Percentiles rank a stretch among this genome's conserved stretches.
These are phyloP conservation scores for Amphiprion percula DNA, from an alignment of 2,113 vertebrate species.

Conservation along the genomic window DNA sequence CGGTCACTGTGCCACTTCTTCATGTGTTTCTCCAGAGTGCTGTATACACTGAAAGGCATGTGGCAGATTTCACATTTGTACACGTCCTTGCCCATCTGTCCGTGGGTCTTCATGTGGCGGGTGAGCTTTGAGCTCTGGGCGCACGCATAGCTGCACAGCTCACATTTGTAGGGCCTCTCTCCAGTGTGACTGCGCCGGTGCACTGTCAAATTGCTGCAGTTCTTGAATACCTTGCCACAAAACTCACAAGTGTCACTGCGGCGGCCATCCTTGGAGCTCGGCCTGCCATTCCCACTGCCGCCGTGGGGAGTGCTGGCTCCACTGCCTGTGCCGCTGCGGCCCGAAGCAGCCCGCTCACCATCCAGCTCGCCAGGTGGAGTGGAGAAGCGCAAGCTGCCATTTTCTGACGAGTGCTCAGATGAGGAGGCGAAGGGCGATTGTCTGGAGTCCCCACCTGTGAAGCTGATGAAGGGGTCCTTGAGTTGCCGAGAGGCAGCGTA, in stretches of 20 bases:
- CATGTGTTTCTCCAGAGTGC: conserved; percentile 99
- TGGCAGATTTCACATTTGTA: conserved; percentile 99
- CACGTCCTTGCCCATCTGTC: conserved; percentile 99
- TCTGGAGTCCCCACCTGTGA: conserved; percentile 94
- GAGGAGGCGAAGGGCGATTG: conserved; percentile 99
- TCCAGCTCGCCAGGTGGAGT: conserved; percentile 96
- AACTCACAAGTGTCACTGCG: conserved; percentile 99
- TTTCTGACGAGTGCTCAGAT: conserved; percentile 98
- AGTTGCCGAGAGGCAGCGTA: conserved; percentile 97
- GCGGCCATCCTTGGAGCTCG: conserved; percentile 97
- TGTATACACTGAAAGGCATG: conserved; percentile 99
- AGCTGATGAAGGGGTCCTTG: conserved; percentile 97
- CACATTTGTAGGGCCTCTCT: conserved; percentile 99
- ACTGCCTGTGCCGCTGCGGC: conserved; percentile 93
- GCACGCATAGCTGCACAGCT: conserved; percentile 99
- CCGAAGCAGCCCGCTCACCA: conserved; percentile 90
- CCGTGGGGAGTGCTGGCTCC: conserved; percentile 85
- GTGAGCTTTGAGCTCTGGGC: conserved; percentile 99
- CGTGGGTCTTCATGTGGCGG: conserved; percentile 99
- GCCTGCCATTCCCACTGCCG: conserved; percentile 93
- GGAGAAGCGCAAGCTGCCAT: conserved; percentile 98
- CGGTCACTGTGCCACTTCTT: conserved; percentile 99
- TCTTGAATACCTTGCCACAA: conserved; percentile 99
- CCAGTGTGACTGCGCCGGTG: conserved; percentile 99
- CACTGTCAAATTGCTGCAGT: conserved; percentile 99